Evolutionary conservation across 2,113 vertebrate genomes (phyloP), one percentile per base, ranked within the genome.

Genomic region (Leiothrix lutea): DNA sequence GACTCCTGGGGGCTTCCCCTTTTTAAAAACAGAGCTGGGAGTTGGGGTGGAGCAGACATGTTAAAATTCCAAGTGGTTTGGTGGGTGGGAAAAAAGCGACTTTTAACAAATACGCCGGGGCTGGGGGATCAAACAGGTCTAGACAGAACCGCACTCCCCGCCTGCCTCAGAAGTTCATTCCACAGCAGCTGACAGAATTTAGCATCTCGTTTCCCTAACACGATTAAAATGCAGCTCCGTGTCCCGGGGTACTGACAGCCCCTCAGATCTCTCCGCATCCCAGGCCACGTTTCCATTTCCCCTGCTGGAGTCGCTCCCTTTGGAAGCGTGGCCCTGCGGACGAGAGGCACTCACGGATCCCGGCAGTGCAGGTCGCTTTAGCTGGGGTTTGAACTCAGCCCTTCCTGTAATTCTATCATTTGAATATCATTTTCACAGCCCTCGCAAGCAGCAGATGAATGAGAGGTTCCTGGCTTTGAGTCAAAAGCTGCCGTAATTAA

Each of bases 401-500:
- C 60, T 86, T 45, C 61, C 51, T 36, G 60, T 9, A 33, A 17
- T 28, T 58, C 91, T 23, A 1, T 26, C 5, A 86, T 77, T 86
- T 75, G 77, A 95, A 91, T 75, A 61, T 71, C 80, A 35, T 92
- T 86, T 93, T 73, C 88, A 71, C 88, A 74, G 9, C 51, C 80
- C 91, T 92, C 12, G 13, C 75, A 36, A 88, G 88, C 70, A 44
- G 88, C 86, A 88, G 94, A 53, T 86, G 94, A 91, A 81, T 50
- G 92, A 95, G 90, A 42, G 79, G 47, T 88, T 92, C 84, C 88
- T 97, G 95, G 95, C 95, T 91, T 54, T 2, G 86, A 96, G 92
- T 96, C 95, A 97, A 96, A 90, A 4, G 83, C 91, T 78, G 82
- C 14, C 5, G 92, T 92, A 92, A 95, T 96, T 95, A 95, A 94